Evolutionary conservation across 2,113 vertebrate genomes (phyloP).

Genomic region (Dinomys branickii): DNA sequence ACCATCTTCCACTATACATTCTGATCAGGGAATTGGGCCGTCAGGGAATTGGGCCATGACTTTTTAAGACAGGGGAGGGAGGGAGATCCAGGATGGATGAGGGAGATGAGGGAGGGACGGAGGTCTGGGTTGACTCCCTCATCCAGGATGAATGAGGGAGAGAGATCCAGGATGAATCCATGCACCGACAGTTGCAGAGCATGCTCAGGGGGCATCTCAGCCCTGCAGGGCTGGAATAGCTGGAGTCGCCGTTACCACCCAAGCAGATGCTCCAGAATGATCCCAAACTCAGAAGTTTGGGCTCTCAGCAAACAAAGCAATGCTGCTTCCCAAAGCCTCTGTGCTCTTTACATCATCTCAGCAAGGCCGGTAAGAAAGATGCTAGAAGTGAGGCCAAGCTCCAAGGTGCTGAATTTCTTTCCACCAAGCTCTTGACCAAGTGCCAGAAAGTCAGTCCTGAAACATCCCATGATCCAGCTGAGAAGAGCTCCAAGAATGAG

Average conservation of each 20-base stretch:
- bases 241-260: not conserved
- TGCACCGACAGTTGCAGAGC: not conserved
- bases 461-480: not conserved
- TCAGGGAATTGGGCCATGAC: not conserved
- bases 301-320: slow-evolving; percentile 3
- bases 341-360: not conserved
- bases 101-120: too few relatives aligned
- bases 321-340: rapidly evolving
- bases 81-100: too few relatives aligned
- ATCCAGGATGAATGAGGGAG: too few relatives aligned
- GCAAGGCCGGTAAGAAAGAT: not conserved
- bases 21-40: not conserved
- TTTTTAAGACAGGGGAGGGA: not conserved
- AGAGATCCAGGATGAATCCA: not conserved
- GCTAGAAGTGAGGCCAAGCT: not conserved
- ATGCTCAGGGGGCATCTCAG: not conserved
- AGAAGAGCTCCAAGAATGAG: not conserved
- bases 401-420: not conserved
- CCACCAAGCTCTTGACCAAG: not conserved
- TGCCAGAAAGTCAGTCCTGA: not conserved
- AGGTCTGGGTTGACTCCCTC: too few relatives aligned
- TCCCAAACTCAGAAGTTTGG: not conserved
- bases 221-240: not conserved
- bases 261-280: not conserved
- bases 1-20: not conserved